Evolutionary conservation across 2,113 vertebrate species (phyloP).

Genomic region (Mesoclemmys tuberculata): DNA sequence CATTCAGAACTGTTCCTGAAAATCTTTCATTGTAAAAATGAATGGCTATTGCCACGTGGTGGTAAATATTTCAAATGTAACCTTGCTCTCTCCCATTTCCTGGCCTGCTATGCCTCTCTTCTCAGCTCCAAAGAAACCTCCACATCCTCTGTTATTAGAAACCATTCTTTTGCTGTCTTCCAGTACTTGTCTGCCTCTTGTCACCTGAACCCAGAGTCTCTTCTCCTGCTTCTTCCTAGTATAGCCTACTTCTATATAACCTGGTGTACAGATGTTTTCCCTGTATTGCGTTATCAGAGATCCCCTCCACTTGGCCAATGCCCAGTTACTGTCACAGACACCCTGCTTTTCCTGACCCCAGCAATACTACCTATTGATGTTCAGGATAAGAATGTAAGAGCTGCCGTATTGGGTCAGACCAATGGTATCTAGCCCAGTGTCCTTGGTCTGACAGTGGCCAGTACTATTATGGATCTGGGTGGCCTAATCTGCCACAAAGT

Average conservation of each 20-base stretch:
- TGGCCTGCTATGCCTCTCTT: not conserved
- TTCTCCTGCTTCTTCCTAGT: not conserved
- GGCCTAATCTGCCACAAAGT: too few relatives aligned
- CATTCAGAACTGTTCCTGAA: not conserved
- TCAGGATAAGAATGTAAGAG: not conserved
- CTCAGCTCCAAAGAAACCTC: not conserved
- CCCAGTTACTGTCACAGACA: not conserved
- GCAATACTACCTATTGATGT: not conserved
- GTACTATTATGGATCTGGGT: not conserved
- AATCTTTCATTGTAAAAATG: not conserved
- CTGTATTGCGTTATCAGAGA: not conserved
- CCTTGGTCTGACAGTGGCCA: not conserved
- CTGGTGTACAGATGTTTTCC: not conserved
- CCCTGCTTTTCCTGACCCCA: not conserved
- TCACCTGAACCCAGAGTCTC: not conserved
- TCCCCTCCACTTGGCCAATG: not conserved
- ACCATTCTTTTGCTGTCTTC: not conserved
- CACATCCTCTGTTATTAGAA: not conserved
- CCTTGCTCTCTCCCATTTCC: not conserved
- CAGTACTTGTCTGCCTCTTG: not conserved
- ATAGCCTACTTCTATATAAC: not conserved
- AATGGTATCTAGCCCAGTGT: not conserved
- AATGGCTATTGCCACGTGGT: rapidly evolving
- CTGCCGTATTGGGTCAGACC: not conserved
- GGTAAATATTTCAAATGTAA: not conserved